phyloP scores from a whole-genome alignment of 1,140 invertebrate species.

The Phymorhynchus buccinoides region DNA sequence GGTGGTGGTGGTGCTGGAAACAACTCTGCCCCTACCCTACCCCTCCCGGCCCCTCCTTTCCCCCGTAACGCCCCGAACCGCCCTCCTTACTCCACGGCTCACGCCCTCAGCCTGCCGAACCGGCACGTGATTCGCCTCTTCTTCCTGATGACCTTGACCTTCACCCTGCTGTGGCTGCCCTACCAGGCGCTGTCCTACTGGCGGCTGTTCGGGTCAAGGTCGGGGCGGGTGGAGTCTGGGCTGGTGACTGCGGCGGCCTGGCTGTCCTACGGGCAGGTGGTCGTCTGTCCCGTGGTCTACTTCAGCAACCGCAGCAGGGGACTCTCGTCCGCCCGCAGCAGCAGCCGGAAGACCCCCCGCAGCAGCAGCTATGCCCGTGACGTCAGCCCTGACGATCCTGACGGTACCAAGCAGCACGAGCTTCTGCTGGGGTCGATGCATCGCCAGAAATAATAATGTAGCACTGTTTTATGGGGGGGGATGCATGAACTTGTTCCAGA shows the following conservation, averaged over 20 bases:
- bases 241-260: constrained; percentile 57
- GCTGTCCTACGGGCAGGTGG: constrained; percentile 60
- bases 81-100: constrained; percentile 50
- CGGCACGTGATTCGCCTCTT: constrained; percentile 64
- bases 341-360: constrained; percentile 27
- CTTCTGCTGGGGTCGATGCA: constrained; percentile 42
- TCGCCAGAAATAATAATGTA: constrained; percentile 43
- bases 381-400: constrained; percentile 41
- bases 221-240: constrained; percentile 32
- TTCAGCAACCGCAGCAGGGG: constrained; percentile 47
- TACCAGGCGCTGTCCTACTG: constrained; percentile 60
- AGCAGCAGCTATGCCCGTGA: no score
- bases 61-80: constrained; percentile 44
- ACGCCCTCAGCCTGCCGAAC: constrained; percentile 59
- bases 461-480: no score
- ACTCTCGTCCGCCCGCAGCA: no score
- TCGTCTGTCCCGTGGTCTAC: constrained; percentile 60
- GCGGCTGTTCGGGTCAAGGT: constrained; percentile 51
- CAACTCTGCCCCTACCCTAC: constrained; percentile 1
- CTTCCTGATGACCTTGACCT: constrained; percentile 55
- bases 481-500: no score
- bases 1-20: background rate
- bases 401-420: constrained; percentile 39
- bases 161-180: constrained; percentile 55
- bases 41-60: constrained; percentile 42